phyloP scores from a whole-genome alignment of 2,888 invertebrate genomes.

The Acholoe squamosa region DNA sequence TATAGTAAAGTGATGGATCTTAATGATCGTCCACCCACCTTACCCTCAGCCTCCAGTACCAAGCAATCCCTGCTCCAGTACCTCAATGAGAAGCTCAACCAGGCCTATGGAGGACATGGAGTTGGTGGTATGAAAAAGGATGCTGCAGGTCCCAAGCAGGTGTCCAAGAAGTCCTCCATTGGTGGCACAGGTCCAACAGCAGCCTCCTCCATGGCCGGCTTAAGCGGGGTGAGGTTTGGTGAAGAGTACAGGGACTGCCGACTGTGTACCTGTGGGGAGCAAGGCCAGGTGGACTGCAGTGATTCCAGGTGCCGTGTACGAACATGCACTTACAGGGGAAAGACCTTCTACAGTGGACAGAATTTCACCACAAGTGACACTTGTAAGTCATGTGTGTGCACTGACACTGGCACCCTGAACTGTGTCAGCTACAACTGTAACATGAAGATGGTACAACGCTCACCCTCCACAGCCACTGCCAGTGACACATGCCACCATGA shows the following conservation, averaged over 20 bases:
- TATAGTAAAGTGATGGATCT: background rate
- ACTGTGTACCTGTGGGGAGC: background rate
- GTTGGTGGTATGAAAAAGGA: background rate
- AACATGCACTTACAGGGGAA: background rate
- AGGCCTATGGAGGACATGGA: background rate
- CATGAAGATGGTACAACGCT: conserved; percentile 16
- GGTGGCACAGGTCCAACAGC: background rate
- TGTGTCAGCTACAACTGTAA: conserved; percentile 18
- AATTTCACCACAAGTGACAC: conserved; percentile 3
- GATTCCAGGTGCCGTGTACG: background rate
- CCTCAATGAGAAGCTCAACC: conserved; percentile 30
- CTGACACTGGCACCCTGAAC: background rate
- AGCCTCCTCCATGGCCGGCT: background rate
- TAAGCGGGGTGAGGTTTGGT: background rate
- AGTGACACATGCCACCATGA: background rate
- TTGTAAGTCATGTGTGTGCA: conserved; percentile 15
- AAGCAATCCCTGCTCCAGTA: background rate
- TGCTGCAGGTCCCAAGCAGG: background rate
- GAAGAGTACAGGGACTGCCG: conserved; percentile 12
- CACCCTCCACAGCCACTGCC: background rate
- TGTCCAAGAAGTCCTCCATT: background rate
- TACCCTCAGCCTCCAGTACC: background rate
- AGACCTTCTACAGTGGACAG: conserved; percentile 44
- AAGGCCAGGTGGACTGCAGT: conserved; percentile 21
- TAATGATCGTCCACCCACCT: background rate